Evolutionary conservation across 1,140 invertebrate genomes (phyloP).

Genomic region (Drosophila biarmipes): DNA sequence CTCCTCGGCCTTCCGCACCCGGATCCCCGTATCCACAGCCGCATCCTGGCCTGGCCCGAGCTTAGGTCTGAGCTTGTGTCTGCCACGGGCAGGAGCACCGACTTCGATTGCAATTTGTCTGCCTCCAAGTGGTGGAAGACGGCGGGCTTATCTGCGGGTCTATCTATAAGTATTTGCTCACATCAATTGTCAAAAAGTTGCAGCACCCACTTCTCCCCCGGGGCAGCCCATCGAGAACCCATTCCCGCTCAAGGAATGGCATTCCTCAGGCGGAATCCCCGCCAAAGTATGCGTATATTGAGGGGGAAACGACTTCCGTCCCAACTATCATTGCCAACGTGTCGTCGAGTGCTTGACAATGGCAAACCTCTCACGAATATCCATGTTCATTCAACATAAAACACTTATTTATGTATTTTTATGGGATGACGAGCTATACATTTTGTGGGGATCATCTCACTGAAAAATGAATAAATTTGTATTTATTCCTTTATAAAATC

Average conservation of each 20-base stretch:
- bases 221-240: neutral
- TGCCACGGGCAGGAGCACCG: constrained; percentile 26
- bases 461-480: too few species aligned
- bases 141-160: constrained; percentile 50
- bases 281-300: constrained; percentile 41
- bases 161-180: constrained; percentile 73
- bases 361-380: constrained; percentile 13
- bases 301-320: constrained; percentile 58
- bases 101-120: constrained; percentile 71
- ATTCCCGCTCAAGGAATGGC: constrained; percentile 1
- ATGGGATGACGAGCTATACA: neutral
- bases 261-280: constrained; percentile 19
- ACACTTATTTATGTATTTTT: neutral
- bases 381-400: neutral
- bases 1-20: neutral
- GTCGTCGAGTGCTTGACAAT: constrained; percentile 42
- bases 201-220: neutral
- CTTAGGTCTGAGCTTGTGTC: constrained; percentile 25
- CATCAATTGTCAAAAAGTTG: constrained; percentile 80
- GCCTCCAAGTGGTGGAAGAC: constrained; percentile 32
- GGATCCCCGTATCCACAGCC: constrained; percentile 9
- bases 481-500: too few species aligned
- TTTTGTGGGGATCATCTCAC: too few species aligned
- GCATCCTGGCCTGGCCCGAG: constrained; percentile 3
- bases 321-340: constrained; percentile 55